These are phyloP conservation scores for Sterrhoptilus dennistouni DNA, from an alignment of 2,113 vertebrate species.

Conservation along the genomic window DNA sequence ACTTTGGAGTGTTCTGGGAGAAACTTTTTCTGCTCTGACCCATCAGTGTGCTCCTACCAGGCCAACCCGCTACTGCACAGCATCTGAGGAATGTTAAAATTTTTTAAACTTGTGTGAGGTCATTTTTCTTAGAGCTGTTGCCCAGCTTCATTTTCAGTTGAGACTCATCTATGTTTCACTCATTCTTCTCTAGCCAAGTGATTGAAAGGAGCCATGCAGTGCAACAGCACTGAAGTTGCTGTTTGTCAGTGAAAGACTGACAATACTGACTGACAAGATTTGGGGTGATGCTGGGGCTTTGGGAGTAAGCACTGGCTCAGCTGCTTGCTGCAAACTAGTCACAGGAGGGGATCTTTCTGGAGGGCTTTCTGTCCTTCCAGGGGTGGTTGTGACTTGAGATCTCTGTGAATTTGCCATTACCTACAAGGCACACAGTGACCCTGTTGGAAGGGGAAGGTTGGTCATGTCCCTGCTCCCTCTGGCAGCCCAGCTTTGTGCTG, in stretches of 20 bases:
- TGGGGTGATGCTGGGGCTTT: background rate
- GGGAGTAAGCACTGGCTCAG: background rate
- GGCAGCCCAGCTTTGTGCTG: background rate
- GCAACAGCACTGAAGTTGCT: background rate
- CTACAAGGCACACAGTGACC: no score
- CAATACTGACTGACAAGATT: background rate
- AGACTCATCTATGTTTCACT: rapidly evolving
- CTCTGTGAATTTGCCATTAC: background rate
- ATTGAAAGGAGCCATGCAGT: background rate
- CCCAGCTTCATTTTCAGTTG: background rate
- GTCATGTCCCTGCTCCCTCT: background rate
- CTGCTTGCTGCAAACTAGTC: background rate
- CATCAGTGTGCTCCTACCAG: background rate
- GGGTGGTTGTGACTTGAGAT: background rate
- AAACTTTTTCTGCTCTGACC: background rate
- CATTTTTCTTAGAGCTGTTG: background rate
- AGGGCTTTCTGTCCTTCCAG: background rate
- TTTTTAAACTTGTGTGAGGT: background rate
- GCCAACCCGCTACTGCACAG: background rate
- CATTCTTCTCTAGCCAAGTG: background rate
- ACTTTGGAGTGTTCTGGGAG: background rate
- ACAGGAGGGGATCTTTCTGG: background rate
- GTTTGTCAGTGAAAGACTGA: background rate
- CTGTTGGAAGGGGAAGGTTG: background rate
- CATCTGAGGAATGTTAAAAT: background rate